A percentile compares a stretch with the other conserved stretches of the same genome.
phyloP scores from a whole-genome alignment of 2,888 invertebrate species.

The Auanema freiburgensis region DNA sequence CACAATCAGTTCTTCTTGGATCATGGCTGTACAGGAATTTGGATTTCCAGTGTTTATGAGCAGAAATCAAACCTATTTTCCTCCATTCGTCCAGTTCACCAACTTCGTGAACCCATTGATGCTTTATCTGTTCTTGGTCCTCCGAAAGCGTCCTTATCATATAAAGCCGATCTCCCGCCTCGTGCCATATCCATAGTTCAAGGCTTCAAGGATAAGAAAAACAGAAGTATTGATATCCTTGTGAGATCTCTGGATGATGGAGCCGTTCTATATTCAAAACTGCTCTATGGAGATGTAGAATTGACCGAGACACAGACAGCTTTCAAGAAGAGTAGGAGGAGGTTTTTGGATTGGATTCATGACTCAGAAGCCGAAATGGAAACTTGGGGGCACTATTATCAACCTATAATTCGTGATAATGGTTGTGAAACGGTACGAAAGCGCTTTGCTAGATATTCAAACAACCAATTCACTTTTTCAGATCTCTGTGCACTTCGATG shows the following conservation, averaged over 20 bases:
- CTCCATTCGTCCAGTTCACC: slow-evolving; percentile 5
- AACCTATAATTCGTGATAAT: too few relatives aligned
- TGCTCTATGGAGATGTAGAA: not conserved
- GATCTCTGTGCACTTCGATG: too few relatives aligned
- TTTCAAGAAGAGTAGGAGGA: too few relatives aligned
- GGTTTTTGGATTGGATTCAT: too few relatives aligned
- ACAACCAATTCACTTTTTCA: too few relatives aligned
- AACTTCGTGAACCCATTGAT: slow-evolving; percentile 9
- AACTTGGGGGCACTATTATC: too few relatives aligned
- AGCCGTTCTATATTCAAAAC: slow-evolving; percentile 7
- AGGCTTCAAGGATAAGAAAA: not conserved
- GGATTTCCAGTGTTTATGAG: slow-evolving; percentile 13
- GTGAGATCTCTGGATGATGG: slow-evolving; percentile 17
- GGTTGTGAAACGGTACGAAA: too few relatives aligned
- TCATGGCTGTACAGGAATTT: slow-evolving; percentile 10
- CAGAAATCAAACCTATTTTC: not conserved
- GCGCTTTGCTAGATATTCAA: too few relatives aligned
- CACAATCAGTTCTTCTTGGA: slow-evolving; percentile 13
- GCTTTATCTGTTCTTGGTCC: not conserved
- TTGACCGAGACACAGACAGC: not conserved
- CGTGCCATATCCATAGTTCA: slow-evolving; percentile 24
- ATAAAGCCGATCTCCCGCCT: slow-evolving; percentile 14
- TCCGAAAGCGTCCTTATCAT: not conserved
- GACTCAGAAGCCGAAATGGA: too few relatives aligned
- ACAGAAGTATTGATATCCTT: slow-evolving; percentile 8